phyloP scores from a whole-genome alignment of 2,113 vertebrate species.

The Sturnus vulgaris region DNA sequence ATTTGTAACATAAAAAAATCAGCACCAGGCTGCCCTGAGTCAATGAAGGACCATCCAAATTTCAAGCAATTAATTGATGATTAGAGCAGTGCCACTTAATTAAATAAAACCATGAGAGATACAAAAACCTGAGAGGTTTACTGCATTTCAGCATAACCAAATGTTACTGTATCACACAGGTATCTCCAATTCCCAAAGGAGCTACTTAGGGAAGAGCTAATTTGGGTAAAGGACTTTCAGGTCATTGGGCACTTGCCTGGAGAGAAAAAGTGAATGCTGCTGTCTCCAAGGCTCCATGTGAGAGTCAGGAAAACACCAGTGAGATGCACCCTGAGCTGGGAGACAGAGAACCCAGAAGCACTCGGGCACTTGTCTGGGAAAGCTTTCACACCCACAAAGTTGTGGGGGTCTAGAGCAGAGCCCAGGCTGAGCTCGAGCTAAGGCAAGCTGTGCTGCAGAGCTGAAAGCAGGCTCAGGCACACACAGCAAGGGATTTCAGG shows the following conservation, averaged over 20 bases:
- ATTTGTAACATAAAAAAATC: neutral
- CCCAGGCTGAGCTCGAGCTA: neutral
- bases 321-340: neutral
- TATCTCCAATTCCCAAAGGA: neutral
- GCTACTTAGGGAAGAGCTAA: neutral
- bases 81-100: neutral
- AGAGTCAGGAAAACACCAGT: neutral
- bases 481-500: neutral
- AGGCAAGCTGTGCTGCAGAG: neutral
- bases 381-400: neutral
- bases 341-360: neutral
- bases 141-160: neutral
- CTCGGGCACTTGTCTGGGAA: neutral
- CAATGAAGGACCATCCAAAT: neutral
- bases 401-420: neutral
- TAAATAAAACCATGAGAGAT: neutral
- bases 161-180: accelerated
- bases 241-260: neutral
- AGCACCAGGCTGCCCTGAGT: neutral
- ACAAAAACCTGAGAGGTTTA: neutral
- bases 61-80: neutral
- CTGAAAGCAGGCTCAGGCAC: neutral
- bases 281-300: neutral
- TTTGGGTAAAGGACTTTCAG: neutral
- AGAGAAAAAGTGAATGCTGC: neutral